Base-by-base conservation (phyloP, 1,140 invertebrate genomes). In the Ceratina australensis region DNA sequence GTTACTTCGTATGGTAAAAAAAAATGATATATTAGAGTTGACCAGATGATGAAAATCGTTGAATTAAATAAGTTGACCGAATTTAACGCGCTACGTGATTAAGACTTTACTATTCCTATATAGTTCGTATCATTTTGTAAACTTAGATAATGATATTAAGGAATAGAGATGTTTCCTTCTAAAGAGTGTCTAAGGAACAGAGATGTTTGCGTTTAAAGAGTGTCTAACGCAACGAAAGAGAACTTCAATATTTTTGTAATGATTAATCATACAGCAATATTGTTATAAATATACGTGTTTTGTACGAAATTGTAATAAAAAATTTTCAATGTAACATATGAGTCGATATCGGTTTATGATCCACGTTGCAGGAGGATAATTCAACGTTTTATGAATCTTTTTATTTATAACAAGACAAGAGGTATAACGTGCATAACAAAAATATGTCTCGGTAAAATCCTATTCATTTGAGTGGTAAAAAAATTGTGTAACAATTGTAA, bases 191-290 rank as follows among this genome's bases (percentile, higher is more conserved):
- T 47, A 3, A 18, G n/a, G n/a, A n/a, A n/a, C n/a, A n/a, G n/a
- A n/a, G n/a, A n/a, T n/a, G n/a, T n/a, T n/a, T n/a, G 57, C 22
- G 5, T 57, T 47, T 26, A 72, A 28, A 52, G 47, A 60, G 57
- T 56, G 24, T 65, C 33, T 47, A 3, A 18, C 52, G 52, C 64
- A 4, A 47, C 66, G 1, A 60, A 61, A 74, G 52, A 5, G 49
- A 71, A 18, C 57, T 65, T 65, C 50, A 47, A 78, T 83, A 83
- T 83, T 72, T 75, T 74, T 76, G 52, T 61, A 74, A 79, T 5
- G n/a, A 79, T 56, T 68, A 33, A 59, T 28, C 13, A 24, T 74
- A 0, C 54, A 79, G 78, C 63, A 63, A 80, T 80, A 80, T 47
- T 76, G 65, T 69, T 76, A 63, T 71, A 13, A 65, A 42, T 74